Base-by-base conservation (phyloP, 1,140 invertebrate species). In the Acromyrmex charruanus region DNA sequence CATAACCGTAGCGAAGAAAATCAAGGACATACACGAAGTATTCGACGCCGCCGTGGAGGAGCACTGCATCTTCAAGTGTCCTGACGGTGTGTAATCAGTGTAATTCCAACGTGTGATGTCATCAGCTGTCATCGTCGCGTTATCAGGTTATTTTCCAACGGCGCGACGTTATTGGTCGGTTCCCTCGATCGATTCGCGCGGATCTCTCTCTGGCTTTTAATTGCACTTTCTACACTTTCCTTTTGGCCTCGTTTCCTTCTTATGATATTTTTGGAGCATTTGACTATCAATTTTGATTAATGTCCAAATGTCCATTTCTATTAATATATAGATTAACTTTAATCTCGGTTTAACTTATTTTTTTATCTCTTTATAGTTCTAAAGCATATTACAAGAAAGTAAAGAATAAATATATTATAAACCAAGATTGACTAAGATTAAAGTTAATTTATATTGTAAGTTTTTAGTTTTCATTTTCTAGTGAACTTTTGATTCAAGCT, bases 1-100 rank as follows among this genome's bases (percentile, higher is more conserved):
- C 9, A 97, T 97, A 71, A 97, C 97, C n/a, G 96, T 98, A 7
- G 97, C 96, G 21, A 96, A 96, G 85, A 98, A 97, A 91, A 97
- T 98, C 89, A 96, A 96, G 90, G 97, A 96, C 6, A 96, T 98
- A 58, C 97, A 98, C 91, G 97, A 98, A 85, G 97, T 98, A 6
- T 97, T 98, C 82, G 97, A 98, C 94, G 97, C 97, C 5, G 97
- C 98, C 16, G 97, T 98, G 14, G 98, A 98, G 91, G 98, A 98
- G 93, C 96, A 97, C 68, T 98, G 98, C 91, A 94, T 97, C 49
- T 98, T 96, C 93, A 95, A 96, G 80, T 98, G 98, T 94, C 97
- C 97, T 9, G 95, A 95, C 91, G 97, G 98, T 97, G 95, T 94
- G 93, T 55, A 18, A 21, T 35, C 21, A 44, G 9, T 44, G 9